Base-by-base conservation (phyloP, 1,140 invertebrate species). In the Micrasema longulum region DNA sequence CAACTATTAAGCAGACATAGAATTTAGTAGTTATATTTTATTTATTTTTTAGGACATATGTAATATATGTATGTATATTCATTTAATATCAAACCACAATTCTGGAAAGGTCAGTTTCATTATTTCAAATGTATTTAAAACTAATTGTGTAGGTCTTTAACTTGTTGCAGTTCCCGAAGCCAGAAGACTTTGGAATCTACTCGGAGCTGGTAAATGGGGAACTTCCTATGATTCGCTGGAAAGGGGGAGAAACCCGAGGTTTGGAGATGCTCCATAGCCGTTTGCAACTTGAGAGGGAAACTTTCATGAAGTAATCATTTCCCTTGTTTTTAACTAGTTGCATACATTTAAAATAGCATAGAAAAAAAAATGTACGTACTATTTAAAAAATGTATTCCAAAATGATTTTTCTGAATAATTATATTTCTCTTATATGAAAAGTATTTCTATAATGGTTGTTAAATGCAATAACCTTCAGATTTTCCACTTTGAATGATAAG, bases 211-310 rank as follows among this genome's bases (percentile, higher is more conserved):
- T 81, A 20, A n/a, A 18, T 1, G 60, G 41, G 31, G 79, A 84
- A 74, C 77, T 83, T 65, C 82, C 81, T 12, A 85, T 84, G 78
- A 82, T 85, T 53, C 78, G 79, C 14, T 89, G 88, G 87, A 81
- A 83, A 1, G 92, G 92, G 2, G 92, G 92, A 0, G 92, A 93
- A 79, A 88, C 85, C 0, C 82, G 88, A 45, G 91, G 91, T 0
- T 77, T 93, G 18, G 76, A 83, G 26, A 83, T 87, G 65, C 81
- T 89, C 66, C 75, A 81, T 45, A 81, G 87, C 38, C 80, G 88
- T 0, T 79, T 90, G 1, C 81, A 82, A 36, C 82, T 90, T 0
- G 89, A 90, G 77, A 82, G 86, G 65, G 81, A 87, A 26, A 88
- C 89, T 0, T 90, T 90, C 70, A 79, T 83, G 78, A 81, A 78